Conservation (phyloP, 2,888 invertebrate species). For the Strigamia crassipes region DNA sequence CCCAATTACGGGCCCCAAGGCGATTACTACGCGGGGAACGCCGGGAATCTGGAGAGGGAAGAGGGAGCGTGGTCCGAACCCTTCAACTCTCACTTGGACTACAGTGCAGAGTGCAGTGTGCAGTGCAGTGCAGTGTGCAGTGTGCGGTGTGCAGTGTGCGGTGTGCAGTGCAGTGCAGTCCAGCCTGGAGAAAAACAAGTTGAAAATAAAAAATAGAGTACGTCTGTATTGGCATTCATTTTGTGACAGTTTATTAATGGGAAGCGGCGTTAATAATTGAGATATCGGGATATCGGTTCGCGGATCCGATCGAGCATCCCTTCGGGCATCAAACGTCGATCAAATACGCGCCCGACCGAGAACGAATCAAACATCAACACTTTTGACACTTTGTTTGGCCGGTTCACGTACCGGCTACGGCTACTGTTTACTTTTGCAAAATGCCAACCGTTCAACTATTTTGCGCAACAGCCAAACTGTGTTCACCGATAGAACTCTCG, state of each 20-base stretch:
- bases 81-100: neutral
- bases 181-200: neutral
- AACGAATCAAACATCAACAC: neutral
- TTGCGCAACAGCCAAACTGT: too few relatives aligned
- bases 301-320: neutral
- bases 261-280: slow-evolving; percentile 13
- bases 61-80: neutral
- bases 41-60: slow-evolving; percentile 22
- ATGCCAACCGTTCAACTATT: too few relatives aligned
- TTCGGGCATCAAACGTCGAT: slow-evolving; percentile 14
- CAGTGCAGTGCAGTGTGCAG: too few relatives aligned
- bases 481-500: too few relatives aligned
- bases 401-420: too few relatives aligned
- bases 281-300: neutral
- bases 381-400: neutral
- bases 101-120: too few relatives aligned
- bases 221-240: neutral
- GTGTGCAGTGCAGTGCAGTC: neutral
- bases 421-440: too few relatives aligned
- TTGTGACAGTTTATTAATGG: slow-evolving; percentile 38
- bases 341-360: neutral
- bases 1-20: slow-evolving; percentile 45
- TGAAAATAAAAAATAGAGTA: neutral
- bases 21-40: slow-evolving; percentile 37
- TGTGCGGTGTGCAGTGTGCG: too few relatives aligned